These are phyloP conservation scores for Hyppa rectilinea DNA, from an alignment of 2,888 invertebrate genomes.

Conservation along the genomic window DNA sequence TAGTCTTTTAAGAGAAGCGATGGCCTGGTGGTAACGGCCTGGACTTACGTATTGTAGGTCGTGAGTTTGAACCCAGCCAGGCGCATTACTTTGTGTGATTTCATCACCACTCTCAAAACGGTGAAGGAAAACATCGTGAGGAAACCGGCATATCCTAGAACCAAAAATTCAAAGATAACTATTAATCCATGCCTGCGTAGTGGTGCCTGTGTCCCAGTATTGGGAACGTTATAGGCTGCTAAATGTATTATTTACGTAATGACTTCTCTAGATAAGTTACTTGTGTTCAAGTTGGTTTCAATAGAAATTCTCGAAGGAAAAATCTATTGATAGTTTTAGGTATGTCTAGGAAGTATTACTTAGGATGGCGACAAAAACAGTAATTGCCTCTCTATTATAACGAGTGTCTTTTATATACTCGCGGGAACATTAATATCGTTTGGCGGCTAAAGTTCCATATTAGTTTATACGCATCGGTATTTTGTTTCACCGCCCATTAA, in stretches of 20 bases:
- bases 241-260: not conserved
- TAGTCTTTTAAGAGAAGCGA: too few species aligned
- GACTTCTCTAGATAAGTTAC: not conserved
- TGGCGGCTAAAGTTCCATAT: conserved; percentile 58
- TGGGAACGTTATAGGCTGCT: too few species aligned
- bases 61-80: too few species aligned
- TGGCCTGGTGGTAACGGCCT: too few species aligned
- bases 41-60: too few species aligned
- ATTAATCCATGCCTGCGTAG: too few species aligned
- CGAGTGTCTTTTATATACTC: conserved; percentile 28
- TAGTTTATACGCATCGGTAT: conserved; percentile 59
- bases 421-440: conserved; percentile 53
- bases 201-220: too few species aligned
- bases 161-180: too few species aligned
- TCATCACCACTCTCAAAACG: too few species aligned
- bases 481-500: conserved; percentile 67
- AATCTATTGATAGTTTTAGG: conserved; percentile 1
- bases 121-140: too few species aligned
- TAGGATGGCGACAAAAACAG: not conserved
- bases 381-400: conserved; percentile 8
- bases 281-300: not conserved
- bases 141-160: too few species aligned
- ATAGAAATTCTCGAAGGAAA: not conserved
- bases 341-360: not conserved
- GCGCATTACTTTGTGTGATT: too few species aligned